A percentile compares a stretch with the other conserved stretches of the same genome.
Conservation (phyloP, 2,113 vertebrate species). For the Toxostoma redivivum region DNA sequence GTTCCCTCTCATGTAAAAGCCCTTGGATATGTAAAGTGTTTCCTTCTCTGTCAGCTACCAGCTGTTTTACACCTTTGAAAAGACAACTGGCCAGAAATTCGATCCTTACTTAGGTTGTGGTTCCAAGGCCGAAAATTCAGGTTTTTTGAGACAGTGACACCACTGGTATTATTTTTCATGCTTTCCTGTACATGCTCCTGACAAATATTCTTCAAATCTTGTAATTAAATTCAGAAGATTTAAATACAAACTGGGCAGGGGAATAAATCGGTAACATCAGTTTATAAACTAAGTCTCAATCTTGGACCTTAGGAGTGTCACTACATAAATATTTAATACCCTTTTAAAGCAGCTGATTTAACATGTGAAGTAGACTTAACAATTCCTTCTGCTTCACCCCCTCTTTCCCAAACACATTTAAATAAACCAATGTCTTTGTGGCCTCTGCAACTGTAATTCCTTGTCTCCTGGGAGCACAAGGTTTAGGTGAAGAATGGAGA, state of each 20-base stretch:
- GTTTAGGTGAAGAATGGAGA: conserved; percentile 75
- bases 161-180: neutral
- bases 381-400: conserved; percentile 29
- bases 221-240: conserved; percentile 22
- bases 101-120: neutral
- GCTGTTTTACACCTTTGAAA: neutral
- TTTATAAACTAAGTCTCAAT: conserved; percentile 26
- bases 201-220: neutral
- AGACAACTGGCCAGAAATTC: neutral
- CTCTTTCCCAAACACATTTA: conserved; percentile 40
- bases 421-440: conserved; percentile 56
- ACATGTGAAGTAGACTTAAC: conserved; percentile 21
- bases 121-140: neutral
- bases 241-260: neutral
- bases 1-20: neutral
- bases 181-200: neutral
- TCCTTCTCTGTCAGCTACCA: neutral
- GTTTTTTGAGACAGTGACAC: neutral
- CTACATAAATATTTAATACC: conserved; percentile 19
- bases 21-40: neutral
- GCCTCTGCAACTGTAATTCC: conserved; percentile 56
- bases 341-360: conserved; percentile 26
- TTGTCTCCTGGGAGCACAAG: conserved; percentile 50
- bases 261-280: neutral
- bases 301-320: neutral